phyloP scores from a whole-genome alignment of 1,140 invertebrate species.

The Zaprionus davidi region DNA sequence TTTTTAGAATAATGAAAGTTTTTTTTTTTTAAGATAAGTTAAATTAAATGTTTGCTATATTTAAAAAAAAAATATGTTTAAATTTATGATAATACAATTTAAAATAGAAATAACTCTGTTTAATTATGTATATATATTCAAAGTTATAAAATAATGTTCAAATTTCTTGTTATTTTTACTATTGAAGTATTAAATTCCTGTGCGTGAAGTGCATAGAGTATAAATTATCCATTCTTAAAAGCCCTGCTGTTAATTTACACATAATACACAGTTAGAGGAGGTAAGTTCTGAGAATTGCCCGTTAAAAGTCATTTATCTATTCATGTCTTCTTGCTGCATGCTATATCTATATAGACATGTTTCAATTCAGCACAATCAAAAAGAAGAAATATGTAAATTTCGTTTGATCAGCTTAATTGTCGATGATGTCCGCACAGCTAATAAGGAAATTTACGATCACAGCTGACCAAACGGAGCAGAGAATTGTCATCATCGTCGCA shows the following conservation, averaged over 20 bases:
- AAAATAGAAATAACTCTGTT: neutral
- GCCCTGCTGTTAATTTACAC: neutral
- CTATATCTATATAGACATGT: neutral
- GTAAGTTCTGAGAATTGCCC: neutral
- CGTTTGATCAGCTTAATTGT: conserved; percentile 40
- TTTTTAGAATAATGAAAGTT: no score
- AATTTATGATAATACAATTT: no score
- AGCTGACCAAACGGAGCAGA: conserved; percentile 6
- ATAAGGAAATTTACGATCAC: conserved; percentile 42
- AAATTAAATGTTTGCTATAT: no score
- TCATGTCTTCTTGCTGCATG: neutral
- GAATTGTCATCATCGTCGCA: conserved; percentile 15
- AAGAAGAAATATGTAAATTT: conserved; percentile 17
- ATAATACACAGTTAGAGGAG: neutral
- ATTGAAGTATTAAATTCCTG: no score
- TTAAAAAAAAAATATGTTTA: no score
- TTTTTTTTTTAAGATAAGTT: no score
- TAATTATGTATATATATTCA: neutral
- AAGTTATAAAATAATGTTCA: no score
- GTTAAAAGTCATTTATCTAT: neutral
- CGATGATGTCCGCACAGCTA: conserved; percentile 15
- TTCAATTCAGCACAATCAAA: conserved; percentile 26
- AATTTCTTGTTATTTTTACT: no score
- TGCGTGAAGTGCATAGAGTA: no score
- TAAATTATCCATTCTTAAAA: no score